phyloP scores from a whole-genome alignment of 2,797 vertebrate species.

The Falco biarmicus region DNA sequence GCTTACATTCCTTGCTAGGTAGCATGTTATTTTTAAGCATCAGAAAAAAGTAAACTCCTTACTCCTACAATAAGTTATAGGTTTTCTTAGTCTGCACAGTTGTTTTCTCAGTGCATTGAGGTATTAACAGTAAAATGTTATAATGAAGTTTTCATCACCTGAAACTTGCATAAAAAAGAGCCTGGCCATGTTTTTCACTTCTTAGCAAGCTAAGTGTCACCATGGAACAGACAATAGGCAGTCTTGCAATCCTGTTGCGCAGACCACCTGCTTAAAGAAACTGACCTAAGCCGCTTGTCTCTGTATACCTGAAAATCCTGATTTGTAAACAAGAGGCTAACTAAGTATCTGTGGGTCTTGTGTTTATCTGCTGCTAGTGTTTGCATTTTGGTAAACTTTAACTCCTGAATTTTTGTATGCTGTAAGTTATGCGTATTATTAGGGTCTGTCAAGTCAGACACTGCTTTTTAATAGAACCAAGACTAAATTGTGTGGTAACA shows the following conservation, averaged over 20 bases:
- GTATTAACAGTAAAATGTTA: background rate
- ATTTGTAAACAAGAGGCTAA: background rate
- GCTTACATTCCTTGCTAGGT: background rate
- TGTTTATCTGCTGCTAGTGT: background rate
- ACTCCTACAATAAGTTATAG: background rate
- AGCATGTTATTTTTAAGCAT: background rate
- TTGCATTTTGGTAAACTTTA: background rate
- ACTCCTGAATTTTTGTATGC: background rate
- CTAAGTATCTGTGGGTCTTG: background rate
- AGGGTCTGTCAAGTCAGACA: background rate
- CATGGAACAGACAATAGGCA: background rate
- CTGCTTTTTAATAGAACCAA: background rate
- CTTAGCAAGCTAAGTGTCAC: background rate
- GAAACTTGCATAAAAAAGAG: background rate
- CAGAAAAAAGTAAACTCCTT: background rate
- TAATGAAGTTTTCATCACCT: background rate
- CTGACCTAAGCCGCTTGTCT: background rate
- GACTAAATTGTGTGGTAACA: background rate
- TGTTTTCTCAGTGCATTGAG: background rate
- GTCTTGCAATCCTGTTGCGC: background rate
- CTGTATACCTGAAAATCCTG: background rate
- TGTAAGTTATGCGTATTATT: background rate
- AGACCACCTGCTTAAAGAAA: background rate
- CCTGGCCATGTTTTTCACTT: background rate
- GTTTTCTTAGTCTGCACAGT: background rate